A percentile compares a stretch with the other conserved stretches of the same genome.
phyloP scores from a whole-genome alignment of 2,113 vertebrate genomes.

The Corythoichthys haematopterus region DNA sequence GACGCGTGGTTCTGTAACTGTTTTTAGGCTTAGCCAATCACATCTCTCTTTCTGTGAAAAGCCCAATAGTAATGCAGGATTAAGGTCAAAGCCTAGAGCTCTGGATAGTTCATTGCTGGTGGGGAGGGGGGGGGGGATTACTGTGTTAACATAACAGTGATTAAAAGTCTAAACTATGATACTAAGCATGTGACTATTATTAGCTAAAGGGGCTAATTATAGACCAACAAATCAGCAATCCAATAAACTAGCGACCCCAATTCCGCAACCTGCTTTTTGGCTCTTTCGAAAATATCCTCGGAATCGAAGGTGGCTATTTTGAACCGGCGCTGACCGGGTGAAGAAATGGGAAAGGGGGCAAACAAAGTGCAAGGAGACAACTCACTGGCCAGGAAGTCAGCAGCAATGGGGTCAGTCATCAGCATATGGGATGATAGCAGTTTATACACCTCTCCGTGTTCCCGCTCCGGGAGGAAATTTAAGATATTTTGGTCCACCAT shows the following conservation, averaged over 20 bases:
- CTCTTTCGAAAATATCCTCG: neutral
- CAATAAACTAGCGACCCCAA: slow-evolving; percentile 44
- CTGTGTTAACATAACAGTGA: slow-evolving; percentile 62
- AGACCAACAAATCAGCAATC: slow-evolving; percentile 51
- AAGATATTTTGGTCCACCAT: slow-evolving; percentile 92
- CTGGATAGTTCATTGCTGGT: slow-evolving; percentile 48
- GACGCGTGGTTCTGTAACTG: slow-evolving; percentile 21
- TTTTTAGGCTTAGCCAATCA: slow-evolving; percentile 30
- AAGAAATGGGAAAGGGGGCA: neutral
- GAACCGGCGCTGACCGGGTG: neutral
- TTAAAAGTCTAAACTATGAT: slow-evolving; percentile 66
- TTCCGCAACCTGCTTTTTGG: slow-evolving; percentile 31
- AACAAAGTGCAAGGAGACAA: slow-evolving; percentile 29
- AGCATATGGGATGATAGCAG: slow-evolving; percentile 81
- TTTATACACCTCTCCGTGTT: slow-evolving; percentile 84
- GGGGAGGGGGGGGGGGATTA: slow-evolving; percentile 47
- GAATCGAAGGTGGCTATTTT: neutral
- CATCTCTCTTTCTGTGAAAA: slow-evolving; percentile 45
- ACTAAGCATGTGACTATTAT: slow-evolving; percentile 64
- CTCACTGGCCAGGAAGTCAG: slow-evolving; percentile 81
- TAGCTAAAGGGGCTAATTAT: slow-evolving; percentile 64
- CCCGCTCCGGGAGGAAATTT: slow-evolving; percentile 86
- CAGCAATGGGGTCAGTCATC: slow-evolving; percentile 73
- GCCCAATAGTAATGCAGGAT: slow-evolving; percentile 57
- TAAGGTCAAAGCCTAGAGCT: slow-evolving; percentile 67